Evolutionary conservation across 2,888 invertebrate genomes (phyloP).

Genomic region (Lasioglossum malachurum): DNA sequence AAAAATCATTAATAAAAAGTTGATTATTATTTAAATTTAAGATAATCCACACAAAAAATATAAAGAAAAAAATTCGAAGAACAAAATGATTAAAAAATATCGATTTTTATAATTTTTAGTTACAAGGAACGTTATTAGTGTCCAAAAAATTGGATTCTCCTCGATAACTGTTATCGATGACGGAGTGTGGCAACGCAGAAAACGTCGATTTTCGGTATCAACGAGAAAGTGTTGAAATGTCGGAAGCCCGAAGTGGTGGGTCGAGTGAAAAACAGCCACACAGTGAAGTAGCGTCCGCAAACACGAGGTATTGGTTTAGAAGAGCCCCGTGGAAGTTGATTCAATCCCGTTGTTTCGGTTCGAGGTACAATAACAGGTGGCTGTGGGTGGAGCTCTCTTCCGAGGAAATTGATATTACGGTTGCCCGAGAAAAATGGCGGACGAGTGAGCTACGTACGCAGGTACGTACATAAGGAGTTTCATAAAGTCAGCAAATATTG

Average conservation of each 20-base stretch:
- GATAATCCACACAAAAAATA: no score
- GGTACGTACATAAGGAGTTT: slow-evolving; percentile 31
- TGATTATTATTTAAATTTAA: no score
- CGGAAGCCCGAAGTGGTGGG: neutral
- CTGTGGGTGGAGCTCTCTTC: slow-evolving; percentile 23
- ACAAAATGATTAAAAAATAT: no score
- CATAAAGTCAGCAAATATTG: slow-evolving; percentile 50
- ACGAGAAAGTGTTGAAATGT: neutral
- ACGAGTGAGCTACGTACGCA: neutral
- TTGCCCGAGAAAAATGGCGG: slow-evolving; percentile 43
- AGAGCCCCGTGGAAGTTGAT: neutral
- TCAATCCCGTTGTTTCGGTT: slow-evolving; percentile 39
- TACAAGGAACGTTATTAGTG: no score
- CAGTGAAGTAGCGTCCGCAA: slow-evolving; percentile 9
- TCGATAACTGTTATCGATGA: no score
- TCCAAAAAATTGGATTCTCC: no score
- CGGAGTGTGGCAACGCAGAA: neutral
- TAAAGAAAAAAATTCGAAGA: no score
- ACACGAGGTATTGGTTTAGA: slow-evolving; percentile 28
- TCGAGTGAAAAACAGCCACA: neutral
- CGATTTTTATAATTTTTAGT: no score
- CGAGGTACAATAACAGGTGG: slow-evolving; percentile 53
- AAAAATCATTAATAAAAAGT: no score
- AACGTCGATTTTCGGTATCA: neutral
- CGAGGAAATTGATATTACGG: slow-evolving; percentile 57